Conservation (phyloP, 2,113 vertebrate species). For the Leptocoma aspasia region DNA sequence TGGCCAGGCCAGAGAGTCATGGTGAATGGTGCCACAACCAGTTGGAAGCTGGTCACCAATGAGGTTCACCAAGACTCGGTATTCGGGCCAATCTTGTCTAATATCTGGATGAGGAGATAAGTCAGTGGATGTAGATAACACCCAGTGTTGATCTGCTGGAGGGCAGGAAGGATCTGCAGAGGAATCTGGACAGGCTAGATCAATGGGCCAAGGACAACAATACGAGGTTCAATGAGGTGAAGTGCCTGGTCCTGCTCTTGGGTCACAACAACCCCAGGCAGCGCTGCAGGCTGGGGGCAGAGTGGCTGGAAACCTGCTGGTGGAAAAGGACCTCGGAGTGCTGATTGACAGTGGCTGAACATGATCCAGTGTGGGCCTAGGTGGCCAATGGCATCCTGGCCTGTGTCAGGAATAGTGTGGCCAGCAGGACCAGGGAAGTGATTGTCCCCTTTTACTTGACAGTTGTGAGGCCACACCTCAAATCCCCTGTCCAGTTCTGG, state of each 20-base stretch:
- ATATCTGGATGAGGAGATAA: neutral
- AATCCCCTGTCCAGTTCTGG: neutral
- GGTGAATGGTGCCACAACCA: neutral
- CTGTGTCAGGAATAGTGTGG: accelerated
- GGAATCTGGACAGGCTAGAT: neutral
- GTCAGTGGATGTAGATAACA: neutral
- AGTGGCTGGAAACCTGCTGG: neutral
- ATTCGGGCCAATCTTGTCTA: neutral
- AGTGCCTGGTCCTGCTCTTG: neutral
- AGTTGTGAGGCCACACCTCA: neutral
- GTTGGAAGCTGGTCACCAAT: neutral
- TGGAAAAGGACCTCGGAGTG: neutral
- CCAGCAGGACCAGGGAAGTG: neutral
- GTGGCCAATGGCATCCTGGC: neutral
- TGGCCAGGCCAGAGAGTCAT: neutral
- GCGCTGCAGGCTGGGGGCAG: neutral
- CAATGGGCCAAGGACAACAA: no score
- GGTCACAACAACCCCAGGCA: neutral
- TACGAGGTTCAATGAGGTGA: neutral
- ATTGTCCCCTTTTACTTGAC: neutral
- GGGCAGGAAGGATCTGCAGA: neutral
- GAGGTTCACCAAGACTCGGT: neutral
- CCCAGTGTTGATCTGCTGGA: neutral
- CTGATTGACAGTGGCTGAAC: neutral
- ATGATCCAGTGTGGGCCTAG: neutral